Evolutionary conservation across 2,888 invertebrate genomes (phyloP), one percentile per base, ranked within the genome.

Genomic region (Cephus runcator): DNA sequence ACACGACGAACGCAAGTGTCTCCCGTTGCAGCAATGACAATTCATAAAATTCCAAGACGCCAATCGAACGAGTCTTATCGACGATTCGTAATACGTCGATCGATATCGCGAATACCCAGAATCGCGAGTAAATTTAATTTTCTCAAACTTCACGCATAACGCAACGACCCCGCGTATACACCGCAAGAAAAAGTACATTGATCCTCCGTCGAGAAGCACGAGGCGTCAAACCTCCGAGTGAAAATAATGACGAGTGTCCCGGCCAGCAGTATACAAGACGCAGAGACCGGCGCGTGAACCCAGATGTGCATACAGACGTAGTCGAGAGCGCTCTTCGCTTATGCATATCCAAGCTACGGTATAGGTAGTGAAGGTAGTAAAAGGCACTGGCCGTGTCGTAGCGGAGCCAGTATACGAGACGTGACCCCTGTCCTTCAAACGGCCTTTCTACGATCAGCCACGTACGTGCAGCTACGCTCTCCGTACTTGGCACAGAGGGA

Each of bases 351-450:
- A 31, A 56, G 71, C n/a, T 81, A 80, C 81, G 84, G 85, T 84
- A 85, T 85, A 86, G 85, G 85, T 85, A 82, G 84, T 82, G 83
- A 83, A 84, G 81, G 79, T 79, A 81, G 79, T 78, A 81, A 77
- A 77, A 71, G 71, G 71, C 40, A 75, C 73, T 75, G 35, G 74
- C 30, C 79, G 84, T 83, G 82, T 84, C 82, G 80, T 81, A 81
- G 73, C 75, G 36, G 71, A 74, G 69, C 75, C 34, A 78, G 79
- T 56, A 84, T 85, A 56, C 40, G 84, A 83, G 78, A 84, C 87
- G 84, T 87, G 86, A 87, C 88, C 87, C 86, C 87, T 89, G 89
- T 89, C 89, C 89, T 89, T 89, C 89, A 88, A 88, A 89, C 88
- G 89, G 89, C 89, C 89, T 89, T 89, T 88, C 89, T 87, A 87